phyloP scores from a whole-genome alignment of 2,888 invertebrate genomes.

The Augochlorella aurata region DNA sequence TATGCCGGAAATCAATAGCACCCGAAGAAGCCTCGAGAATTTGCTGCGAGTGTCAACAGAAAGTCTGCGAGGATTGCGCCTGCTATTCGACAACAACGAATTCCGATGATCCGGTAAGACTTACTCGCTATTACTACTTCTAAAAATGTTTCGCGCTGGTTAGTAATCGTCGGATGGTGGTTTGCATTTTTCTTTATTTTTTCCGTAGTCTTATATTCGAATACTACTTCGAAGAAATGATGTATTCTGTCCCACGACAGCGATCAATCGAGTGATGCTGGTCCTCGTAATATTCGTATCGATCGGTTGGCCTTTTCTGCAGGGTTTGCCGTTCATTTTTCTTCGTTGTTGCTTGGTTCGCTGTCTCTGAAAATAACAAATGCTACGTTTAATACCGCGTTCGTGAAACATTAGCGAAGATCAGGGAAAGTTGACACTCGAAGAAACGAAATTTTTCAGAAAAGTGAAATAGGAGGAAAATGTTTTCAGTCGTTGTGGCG shows the following conservation, averaged over 20 bases:
- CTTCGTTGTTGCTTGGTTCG: no score
- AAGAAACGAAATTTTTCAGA: not conserved
- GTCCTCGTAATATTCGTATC: no score
- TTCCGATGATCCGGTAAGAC: constrained; percentile 90
- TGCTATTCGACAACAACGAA: constrained; percentile 94
- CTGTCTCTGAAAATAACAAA: no score
- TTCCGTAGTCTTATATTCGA: not conserved
- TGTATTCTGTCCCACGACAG: not conserved
- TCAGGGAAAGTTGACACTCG: no score
- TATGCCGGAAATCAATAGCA: constrained; percentile 94
- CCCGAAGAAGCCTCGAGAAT: constrained; percentile 94
- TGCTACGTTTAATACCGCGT: no score
- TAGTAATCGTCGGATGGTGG: not conserved
- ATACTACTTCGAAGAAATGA: not conserved
- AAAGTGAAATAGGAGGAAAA: not conserved
- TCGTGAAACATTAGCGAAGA: no score
- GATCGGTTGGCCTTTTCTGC: no score
- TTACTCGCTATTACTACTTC: not conserved
- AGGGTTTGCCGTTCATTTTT: no score
- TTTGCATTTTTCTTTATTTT: not conserved
- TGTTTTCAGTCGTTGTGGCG: constrained; percentile 86
- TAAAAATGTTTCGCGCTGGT: constrained; percentile 15
- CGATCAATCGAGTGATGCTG: no score
- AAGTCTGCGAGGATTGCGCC: constrained; percentile 96
- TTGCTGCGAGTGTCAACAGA: constrained; percentile 94